Evolutionary conservation across 2,888 invertebrate species (phyloP), one percentile per base, ranked within the genome.

Genomic region (Orthosia gracilis): DNA sequence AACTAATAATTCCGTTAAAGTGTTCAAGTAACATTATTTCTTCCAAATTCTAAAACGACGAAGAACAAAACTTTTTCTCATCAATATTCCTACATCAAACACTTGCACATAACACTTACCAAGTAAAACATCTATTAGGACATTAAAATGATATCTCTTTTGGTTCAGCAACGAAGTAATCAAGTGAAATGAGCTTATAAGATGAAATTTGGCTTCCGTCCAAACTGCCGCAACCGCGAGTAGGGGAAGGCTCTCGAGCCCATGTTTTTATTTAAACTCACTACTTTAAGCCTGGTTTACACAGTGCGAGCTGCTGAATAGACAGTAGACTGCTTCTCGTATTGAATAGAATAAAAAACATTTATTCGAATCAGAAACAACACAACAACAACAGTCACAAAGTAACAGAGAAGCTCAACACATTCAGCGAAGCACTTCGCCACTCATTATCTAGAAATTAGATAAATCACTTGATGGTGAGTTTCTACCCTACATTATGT

Each of bases 71-170:
- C 12, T 61, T 50, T 40, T 3, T n/a, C 54, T 62, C 67, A 71
- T 82, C 58, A 78, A 78, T 69, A 78, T 75, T 78, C 75, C 50
- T 55, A 49, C 18, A 67, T 58, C 61, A 73, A 66, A 73, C 76
- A 82, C 40, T 76, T 62, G 54, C 59, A 73, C 70, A 68, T 78
- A 76, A 76, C 80, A 85, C 76, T 86, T 76, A 78, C 82, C 76
- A 78, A 78, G 80, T 72, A 82, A 85, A 87, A 82, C 89, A 89
- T 91, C 88, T 90, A 91, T 91, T 88, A 90, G 80, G 80, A 85
- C 82, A 90, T 90, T 90, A 90, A 91, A 90, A 88, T 89, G 89
- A 90, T 91, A 91, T 91, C 90, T 91, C 88, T 89, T 89, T 91
- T 89, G 91, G 89, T 88, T 89, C 88, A 90, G 91, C 86, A 89